Evolutionary conservation across 2,888 invertebrate species (phyloP).

Genomic region (Ophion obscuratus): DNA sequence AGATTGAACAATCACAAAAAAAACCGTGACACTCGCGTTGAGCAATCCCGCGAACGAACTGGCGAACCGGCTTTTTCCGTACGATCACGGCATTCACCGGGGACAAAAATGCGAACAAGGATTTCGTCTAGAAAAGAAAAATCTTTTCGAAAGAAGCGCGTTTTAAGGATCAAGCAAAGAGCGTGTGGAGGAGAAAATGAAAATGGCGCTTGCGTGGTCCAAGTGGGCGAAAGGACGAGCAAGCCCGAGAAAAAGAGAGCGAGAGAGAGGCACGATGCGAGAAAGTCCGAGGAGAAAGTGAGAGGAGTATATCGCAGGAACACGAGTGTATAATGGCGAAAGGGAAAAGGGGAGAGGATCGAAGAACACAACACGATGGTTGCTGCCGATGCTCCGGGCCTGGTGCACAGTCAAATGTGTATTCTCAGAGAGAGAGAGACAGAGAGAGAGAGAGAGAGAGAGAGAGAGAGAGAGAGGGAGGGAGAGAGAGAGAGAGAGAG

Average conservation of each 20-base stretch:
- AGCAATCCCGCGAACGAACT: too few relatives aligned
- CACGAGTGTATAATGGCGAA: slow-evolving; percentile 33
- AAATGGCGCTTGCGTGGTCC: slow-evolving; percentile 38
- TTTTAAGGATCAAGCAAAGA: neutral
- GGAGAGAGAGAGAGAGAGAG: slow-evolving; percentile 48
- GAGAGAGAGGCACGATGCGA: slow-evolving; percentile 55
- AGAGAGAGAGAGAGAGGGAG: slow-evolving; percentile 18
- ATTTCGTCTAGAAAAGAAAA: neutral
- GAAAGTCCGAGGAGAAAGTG: slow-evolving; percentile 63
- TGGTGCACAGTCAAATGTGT: slow-evolving; percentile 50
- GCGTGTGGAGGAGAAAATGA: neutral
- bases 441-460: slow-evolving; percentile 29
- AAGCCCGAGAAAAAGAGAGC: neutral
- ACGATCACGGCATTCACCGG: too few relatives aligned
- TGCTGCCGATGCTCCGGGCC: slow-evolving; percentile 42
- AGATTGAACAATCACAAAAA: too few relatives aligned
- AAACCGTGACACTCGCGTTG: too few relatives aligned
- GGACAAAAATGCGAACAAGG: too few relatives aligned
- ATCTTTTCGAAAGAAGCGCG: slow-evolving; percentile 10
- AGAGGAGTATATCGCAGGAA: slow-evolving; percentile 42
- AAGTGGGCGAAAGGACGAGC: neutral
- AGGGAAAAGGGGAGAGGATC: slow-evolving; percentile 45
- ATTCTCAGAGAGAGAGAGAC: slow-evolving; percentile 38
- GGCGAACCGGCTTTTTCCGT: too few relatives aligned
- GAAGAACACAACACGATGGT: slow-evolving; percentile 43